A percentile compares a stretch with the other conserved stretches of the same genome.
These are phyloP conservation scores for Microdon myrmicae DNA, from an alignment of 2,888 invertebrate genomes.

Conservation along the genomic window DNA sequence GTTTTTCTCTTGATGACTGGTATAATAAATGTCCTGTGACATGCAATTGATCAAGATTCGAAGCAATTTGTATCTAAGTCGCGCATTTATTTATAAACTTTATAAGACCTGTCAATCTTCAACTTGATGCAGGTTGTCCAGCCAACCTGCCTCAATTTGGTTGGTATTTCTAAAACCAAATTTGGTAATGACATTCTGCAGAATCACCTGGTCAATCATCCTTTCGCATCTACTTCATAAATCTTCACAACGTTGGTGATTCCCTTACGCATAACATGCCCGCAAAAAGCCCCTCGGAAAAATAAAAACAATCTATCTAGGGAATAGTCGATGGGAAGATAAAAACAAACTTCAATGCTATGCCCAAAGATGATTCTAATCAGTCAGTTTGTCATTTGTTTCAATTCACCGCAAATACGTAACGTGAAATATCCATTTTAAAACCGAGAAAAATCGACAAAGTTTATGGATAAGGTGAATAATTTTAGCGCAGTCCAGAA, in stretches of 20 bases:
- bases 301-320: conserved; percentile 1
- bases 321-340: neutral
- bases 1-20: neutral
- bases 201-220: conserved; percentile 47
- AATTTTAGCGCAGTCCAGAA: conserved; percentile 24
- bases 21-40: conserved; percentile 10
- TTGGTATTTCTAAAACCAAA: conserved; percentile 20
- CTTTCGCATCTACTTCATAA: conserved; percentile 43
- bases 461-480: conserved; percentile 43
- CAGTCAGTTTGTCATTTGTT: conserved; percentile 54
- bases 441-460: conserved; percentile 33
- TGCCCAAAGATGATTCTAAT: conserved; percentile 52
- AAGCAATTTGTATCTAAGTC: conserved; percentile 45
- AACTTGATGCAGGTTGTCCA: neutral
- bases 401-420: conserved; percentile 46
- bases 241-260: conserved; percentile 20
- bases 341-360: conserved; percentile 17
- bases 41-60: no score
- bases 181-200: conserved; percentile 45
- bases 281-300: neutral
- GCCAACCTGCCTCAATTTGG: neutral
- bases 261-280: neutral
- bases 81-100: conserved; percentile 16
- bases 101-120: conserved; percentile 1
- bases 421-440: conserved; percentile 26